Percentiles rank a stretch among this genome's conserved stretches.
phyloP scores from a whole-genome alignment of 2,113 vertebrate genomes.

The Ochotona princeps region DNA sequence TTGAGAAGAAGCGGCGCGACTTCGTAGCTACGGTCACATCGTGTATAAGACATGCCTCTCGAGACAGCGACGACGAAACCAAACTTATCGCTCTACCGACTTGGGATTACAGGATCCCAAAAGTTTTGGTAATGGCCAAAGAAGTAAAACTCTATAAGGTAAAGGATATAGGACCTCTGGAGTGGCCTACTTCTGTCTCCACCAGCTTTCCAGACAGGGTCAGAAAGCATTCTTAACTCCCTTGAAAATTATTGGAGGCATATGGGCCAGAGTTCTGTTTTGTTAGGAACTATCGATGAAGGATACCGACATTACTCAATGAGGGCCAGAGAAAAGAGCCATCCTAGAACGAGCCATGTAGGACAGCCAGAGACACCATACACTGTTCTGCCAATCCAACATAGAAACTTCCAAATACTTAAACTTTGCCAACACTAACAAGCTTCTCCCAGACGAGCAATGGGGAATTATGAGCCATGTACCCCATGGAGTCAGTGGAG shows the following conservation, averaged over 20 bases:
- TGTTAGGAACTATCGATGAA: slow-evolving; percentile 65
- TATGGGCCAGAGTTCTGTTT: slow-evolving; percentile 49
- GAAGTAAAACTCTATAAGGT: slow-evolving; percentile 89
- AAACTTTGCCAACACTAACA: slow-evolving; percentile 72
- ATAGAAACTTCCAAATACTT: slow-evolving; percentile 66
- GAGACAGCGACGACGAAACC: too few species aligned
- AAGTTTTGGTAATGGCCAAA: slow-evolving; percentile 83
- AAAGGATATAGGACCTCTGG: accelerated
- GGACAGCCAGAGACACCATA: slow-evolving; percentile 58
- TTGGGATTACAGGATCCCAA: slow-evolving; percentile 96
- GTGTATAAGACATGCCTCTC: too few species aligned
- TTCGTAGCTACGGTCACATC: slow-evolving; percentile 96
- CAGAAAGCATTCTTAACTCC: not conserved
- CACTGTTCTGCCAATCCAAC: slow-evolving; percentile 71
- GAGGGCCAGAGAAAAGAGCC: slow-evolving; percentile 54
- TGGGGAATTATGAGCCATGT: slow-evolving; percentile 61
- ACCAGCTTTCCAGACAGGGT: not conserved
- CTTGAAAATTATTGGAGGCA: slow-evolving; percentile 62
- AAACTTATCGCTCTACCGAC: too few species aligned
- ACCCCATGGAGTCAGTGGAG: slow-evolving; percentile 63
- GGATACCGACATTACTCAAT: slow-evolving; percentile 74
- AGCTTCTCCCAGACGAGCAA: slow-evolving; percentile 63
- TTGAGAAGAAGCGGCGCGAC: slow-evolving; percentile 97
- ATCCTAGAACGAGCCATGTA: slow-evolving; percentile 73
- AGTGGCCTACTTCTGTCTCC: not conserved